These are phyloP conservation scores for Dasyornis broadbenti DNA, from an alignment of 2,113 vertebrate genomes.

Conservation along the genomic window DNA sequence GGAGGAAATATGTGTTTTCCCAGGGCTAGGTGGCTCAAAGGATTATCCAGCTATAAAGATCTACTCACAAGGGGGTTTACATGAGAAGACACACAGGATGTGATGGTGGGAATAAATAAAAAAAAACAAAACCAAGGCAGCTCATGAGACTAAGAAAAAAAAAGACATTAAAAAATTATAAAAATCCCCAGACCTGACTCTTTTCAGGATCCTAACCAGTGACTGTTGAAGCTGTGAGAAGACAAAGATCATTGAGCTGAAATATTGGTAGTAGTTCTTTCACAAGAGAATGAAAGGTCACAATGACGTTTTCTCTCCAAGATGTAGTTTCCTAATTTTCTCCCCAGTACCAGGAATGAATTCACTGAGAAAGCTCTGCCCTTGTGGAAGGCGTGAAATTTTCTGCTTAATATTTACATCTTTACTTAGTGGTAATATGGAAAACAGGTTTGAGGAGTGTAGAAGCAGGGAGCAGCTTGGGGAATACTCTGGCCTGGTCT, in stretches of 20 bases:
- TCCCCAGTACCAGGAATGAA: slow-evolving; percentile 25
- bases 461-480: not conserved
- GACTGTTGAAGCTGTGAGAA: slow-evolving; percentile 10
- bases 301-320: slow-evolving; percentile 41
- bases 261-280: slow-evolving; percentile 46
- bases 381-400: slow-evolving; percentile 58
- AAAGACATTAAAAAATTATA: not conserved
- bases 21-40: not conserved
- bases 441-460: not conserved
- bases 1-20: not conserved
- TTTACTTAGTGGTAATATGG: not conserved
- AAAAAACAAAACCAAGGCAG: not conserved
- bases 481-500: not conserved
- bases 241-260: slow-evolving; percentile 66
- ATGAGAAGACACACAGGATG: not conserved
- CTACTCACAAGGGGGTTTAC: not conserved
- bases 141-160: not conserved
- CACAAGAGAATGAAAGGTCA: slow-evolving; percentile 54
- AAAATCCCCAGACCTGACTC: not conserved
- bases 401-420: slow-evolving; percentile 65
- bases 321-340: slow-evolving; percentile 63
- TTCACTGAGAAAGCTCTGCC: slow-evolving; percentile 43
- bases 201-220: slow-evolving; percentile 22
- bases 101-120: not conserved
- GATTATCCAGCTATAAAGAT: not conserved